Evolutionary conservation across 2,888 invertebrate species (phyloP).

Genomic region (Coleophora deauratella): DNA sequence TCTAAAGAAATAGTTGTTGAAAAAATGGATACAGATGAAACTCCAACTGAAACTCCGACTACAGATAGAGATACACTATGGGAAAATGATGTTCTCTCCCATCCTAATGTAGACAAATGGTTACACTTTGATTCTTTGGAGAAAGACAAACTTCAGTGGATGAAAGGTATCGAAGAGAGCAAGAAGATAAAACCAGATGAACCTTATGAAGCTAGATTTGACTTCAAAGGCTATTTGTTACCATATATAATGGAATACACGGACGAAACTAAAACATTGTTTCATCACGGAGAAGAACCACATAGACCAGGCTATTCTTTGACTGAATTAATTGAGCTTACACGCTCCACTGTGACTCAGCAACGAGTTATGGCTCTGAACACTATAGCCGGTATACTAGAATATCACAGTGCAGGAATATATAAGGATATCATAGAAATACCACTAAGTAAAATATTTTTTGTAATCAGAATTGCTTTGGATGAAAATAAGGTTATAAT

Average conservation of each 20-base stretch:
- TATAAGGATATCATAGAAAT: constrained; percentile 84
- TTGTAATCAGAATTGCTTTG: constrained; percentile 87
- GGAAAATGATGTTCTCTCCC: constrained; percentile 74
- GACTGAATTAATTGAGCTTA: constrained; percentile 88
- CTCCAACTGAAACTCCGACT: constrained; percentile 1
- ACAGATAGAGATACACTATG: constrained; percentile 40
- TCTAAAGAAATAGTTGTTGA: constrained; percentile 11
- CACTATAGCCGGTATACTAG: constrained; percentile 85
- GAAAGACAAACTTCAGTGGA: constrained; percentile 91
- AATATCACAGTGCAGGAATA: constrained; percentile 81
- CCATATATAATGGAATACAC: constrained; percentile 78
- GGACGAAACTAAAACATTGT: constrained; percentile 77
- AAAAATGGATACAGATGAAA: constrained; percentile 2
- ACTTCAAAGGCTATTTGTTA: constrained; percentile 85
- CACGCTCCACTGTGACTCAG: constrained; percentile 84
- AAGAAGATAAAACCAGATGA: constrained; percentile 70
- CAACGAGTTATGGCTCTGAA: constrained; percentile 88
- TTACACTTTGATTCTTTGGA: constrained; percentile 91
- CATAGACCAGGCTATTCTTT: constrained; percentile 92
- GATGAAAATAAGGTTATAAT: constrained; percentile 86
- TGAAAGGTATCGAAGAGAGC: constrained; percentile 78
- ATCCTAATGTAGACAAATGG: constrained; percentile 81
- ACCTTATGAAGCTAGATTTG: constrained; percentile 86
- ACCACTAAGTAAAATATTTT: constrained; percentile 84
- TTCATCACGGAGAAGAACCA: constrained; percentile 95